These are phyloP conservation scores for Agapornis canus DNA, from an alignment of 2,797 vertebrate species.

Conservation along the genomic window DNA sequence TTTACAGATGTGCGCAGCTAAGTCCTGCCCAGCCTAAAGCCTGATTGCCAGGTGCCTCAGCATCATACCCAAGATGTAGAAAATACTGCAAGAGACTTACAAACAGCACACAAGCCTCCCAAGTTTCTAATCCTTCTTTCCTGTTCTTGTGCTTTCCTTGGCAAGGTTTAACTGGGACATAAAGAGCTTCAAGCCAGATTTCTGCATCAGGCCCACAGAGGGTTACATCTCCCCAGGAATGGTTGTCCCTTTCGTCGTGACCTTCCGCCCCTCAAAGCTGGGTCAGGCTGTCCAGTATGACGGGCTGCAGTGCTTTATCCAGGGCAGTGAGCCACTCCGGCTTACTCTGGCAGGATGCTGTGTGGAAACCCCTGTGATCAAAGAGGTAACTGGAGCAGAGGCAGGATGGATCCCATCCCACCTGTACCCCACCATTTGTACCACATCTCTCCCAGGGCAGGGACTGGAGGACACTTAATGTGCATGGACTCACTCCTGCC, in stretches of 20 bases:
- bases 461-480: not conserved
- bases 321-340: conserved; percentile 73
- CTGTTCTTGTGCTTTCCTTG: not conserved
- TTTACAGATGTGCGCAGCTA: not conserved
- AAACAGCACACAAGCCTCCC: not conserved
- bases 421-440: not conserved
- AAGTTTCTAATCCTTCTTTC: not conserved
- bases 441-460: not conserved
- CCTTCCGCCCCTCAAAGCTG: conserved; percentile 80
- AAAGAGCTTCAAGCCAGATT: conserved; percentile 76
- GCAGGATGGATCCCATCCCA: not conserved
- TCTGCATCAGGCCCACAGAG: conserved; percentile 81
- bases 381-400: conserved; percentile 78
- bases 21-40: not conserved
- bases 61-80: not conserved
- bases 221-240: conserved; percentile 84
- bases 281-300: conserved; percentile 78
- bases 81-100: not conserved
- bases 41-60: not conserved
- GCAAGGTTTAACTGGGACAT: conserved; percentile 87
- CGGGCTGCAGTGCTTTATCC: conserved; percentile 82
- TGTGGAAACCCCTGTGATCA: conserved; percentile 65
- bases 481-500: not conserved
- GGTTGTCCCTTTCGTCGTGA: conserved; percentile 81
- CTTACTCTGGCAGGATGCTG: conserved; percentile 86